phyloP scores from a whole-genome alignment of 2,888 invertebrate genomes.

The Epistrophe eligans region DNA sequence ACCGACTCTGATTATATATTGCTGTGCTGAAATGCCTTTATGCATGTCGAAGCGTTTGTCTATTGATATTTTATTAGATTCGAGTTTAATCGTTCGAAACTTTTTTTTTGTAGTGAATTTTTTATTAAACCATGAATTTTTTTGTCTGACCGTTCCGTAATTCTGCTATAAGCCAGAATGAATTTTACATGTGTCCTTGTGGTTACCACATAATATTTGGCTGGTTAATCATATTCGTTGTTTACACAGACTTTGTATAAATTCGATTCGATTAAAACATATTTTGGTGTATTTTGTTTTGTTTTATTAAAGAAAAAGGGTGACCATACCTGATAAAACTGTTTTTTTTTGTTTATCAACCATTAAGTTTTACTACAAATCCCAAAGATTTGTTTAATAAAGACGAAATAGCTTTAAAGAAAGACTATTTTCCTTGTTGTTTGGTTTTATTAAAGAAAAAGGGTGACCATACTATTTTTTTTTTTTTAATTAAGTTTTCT shows the following conservation, averaged over 20 bases:
- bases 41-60: conserved; percentile 29
- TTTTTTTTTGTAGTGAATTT: neutral
- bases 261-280: conserved; percentile 46
- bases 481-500: too few species aligned
- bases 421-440: too few species aligned
- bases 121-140: conserved; percentile 1
- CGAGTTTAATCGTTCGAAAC: conserved; percentile 39
- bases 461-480: too few species aligned
- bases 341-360: too few species aligned
- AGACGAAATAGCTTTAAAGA: too few species aligned
- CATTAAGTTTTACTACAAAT: too few species aligned
- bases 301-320: neutral
- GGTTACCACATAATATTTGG: conserved; percentile 64
- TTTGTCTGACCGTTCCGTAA: neutral
- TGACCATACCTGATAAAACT: neutral
- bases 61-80: conserved; percentile 59
- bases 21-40: neutral
- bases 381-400: too few species aligned
- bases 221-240: conserved; percentile 53
- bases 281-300: conserved; percentile 5
- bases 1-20: neutral
- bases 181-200: conserved; percentile 54
- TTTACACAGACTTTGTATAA: conserved; percentile 12
- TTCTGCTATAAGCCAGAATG: conserved; percentile 18
- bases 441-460: too few species aligned